Conservation (phyloP, 2,113 vertebrate species). For the Entelurus aequoreus region DNA sequence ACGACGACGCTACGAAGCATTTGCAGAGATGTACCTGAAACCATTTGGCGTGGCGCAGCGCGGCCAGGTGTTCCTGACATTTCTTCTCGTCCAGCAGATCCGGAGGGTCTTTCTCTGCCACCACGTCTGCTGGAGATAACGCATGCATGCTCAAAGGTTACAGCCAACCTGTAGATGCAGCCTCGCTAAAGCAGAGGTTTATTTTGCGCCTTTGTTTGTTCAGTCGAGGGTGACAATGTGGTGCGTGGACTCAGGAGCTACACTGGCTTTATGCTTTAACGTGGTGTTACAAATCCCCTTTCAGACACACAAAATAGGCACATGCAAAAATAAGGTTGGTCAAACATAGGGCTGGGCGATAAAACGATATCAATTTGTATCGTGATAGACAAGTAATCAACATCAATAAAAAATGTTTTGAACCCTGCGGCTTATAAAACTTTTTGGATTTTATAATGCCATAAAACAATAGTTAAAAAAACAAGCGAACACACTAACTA, state of each 20-base stretch:
- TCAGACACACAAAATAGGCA: neutral
- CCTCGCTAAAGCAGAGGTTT: neutral
- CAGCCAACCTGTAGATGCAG: neutral
- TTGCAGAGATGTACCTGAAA: slow-evolving; percentile 74
- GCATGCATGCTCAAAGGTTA: slow-evolving; percentile 16
- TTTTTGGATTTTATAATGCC: neutral
- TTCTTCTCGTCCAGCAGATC: slow-evolving; percentile 71
- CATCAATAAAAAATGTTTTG: neutral
- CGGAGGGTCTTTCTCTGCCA: slow-evolving; percentile 53
- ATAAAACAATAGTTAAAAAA: too few species aligned
- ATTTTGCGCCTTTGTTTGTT: slow-evolving; percentile 8
- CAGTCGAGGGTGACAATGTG: neutral
- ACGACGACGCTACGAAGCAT: neutral
- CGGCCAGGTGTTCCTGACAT: slow-evolving; percentile 76
- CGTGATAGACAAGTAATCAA: too few species aligned
- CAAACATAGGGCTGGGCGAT: too few species aligned
- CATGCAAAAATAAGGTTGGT: neutral
- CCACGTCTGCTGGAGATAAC: slow-evolving; percentile 28
- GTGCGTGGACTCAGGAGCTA: neutral
- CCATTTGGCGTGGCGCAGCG: slow-evolving; percentile 81
- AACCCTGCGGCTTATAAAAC: neutral
- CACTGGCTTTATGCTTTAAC: neutral
- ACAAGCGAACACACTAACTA: too few species aligned
- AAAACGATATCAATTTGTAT: too few species aligned
- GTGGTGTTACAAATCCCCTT: neutral